Percentiles rank a stretch among this genome's conserved stretches.
Conservation (phyloP, 2,113 vertebrate species). For the Notiomystis cincta region DNA sequence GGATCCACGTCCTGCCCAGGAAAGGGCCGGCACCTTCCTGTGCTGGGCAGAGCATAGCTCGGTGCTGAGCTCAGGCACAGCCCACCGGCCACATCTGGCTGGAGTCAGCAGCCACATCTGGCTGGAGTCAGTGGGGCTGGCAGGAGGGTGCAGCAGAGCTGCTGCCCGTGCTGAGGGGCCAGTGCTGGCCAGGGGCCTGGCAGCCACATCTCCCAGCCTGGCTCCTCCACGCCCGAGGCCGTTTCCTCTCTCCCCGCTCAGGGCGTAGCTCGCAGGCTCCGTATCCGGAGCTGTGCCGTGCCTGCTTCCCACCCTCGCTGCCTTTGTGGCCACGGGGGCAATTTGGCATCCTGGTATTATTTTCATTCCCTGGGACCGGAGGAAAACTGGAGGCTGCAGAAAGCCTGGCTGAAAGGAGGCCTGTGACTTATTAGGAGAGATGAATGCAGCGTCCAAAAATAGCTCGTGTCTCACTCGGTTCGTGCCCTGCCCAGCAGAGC, state of each 20-base stretch:
- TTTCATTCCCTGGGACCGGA: conserved; percentile 23
- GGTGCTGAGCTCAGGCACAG: background rate
- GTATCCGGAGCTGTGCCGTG: background rate
- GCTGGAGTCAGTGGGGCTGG: background rate
- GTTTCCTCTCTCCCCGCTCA: background rate
- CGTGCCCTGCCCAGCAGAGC: conserved; percentile 45
- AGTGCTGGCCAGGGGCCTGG: background rate
- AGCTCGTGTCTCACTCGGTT: background rate
- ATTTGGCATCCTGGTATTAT: conserved; percentile 58
- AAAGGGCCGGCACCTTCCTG: conserved; percentile 27
- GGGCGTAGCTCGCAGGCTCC: background rate
- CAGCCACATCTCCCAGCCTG: background rate
- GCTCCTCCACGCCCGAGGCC: background rate
- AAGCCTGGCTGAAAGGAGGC: conserved; percentile 26
- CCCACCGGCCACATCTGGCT: background rate
- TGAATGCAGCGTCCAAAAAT: conserved; percentile 24
- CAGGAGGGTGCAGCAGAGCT: background rate
- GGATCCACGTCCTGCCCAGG: background rate
- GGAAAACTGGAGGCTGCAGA: conserved; percentile 12
- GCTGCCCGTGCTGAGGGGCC: background rate
- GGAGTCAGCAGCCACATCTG: background rate
- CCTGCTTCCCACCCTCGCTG: background rate
- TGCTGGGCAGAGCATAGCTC: conserved; percentile 3
- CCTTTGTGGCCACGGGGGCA: conserved; percentile 40
- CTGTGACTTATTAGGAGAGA: conserved; percentile 37